A percentile compares a stretch with the other conserved stretches of the same genome.
phyloP scores from a whole-genome alignment of 2,888 invertebrate species.

The Eupithecia subfuscata region DNA sequence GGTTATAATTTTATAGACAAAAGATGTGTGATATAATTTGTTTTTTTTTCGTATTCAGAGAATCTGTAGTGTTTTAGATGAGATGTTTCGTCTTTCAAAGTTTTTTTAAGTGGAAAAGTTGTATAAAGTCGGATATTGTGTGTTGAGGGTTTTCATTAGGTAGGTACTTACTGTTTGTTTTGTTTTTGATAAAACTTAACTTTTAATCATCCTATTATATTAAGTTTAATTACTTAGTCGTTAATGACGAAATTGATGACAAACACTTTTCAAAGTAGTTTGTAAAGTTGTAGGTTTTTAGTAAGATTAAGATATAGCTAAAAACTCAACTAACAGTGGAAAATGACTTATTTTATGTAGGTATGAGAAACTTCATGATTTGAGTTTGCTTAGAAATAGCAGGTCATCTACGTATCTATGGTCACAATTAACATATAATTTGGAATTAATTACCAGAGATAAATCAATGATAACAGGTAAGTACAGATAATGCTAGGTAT shows the following conservation, averaged over 20 bases:
- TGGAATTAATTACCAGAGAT: background rate
- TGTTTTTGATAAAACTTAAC: background rate
- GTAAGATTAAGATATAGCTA: background rate
- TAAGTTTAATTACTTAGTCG: background rate
- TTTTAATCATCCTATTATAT: background rate
- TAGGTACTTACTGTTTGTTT: background rate
- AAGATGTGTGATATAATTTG: constrained; percentile 25
- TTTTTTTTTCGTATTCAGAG: constrained; percentile 12
- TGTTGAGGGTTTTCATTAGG: background rate
- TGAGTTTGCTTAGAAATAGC: background rate
- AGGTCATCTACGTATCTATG: background rate
- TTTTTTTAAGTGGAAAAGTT: background rate
- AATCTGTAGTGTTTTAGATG: background rate
- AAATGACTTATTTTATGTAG: background rate
- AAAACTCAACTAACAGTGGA: background rate
- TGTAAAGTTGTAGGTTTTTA: too few relatives aligned
- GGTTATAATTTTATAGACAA: constrained; percentile 28
- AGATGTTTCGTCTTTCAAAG: background rate
- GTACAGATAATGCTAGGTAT: constrained; percentile 2
- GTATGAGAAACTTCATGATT: too few relatives aligned
- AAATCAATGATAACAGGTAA: constrained; percentile 1
- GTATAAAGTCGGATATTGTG: background rate
- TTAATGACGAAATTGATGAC: background rate
- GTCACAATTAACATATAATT: background rate
- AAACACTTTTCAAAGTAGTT: too few relatives aligned